These are phyloP conservation scores for Apantesis nais DNA, from an alignment of 2,888 invertebrate species.

Conservation along the genomic window DNA sequence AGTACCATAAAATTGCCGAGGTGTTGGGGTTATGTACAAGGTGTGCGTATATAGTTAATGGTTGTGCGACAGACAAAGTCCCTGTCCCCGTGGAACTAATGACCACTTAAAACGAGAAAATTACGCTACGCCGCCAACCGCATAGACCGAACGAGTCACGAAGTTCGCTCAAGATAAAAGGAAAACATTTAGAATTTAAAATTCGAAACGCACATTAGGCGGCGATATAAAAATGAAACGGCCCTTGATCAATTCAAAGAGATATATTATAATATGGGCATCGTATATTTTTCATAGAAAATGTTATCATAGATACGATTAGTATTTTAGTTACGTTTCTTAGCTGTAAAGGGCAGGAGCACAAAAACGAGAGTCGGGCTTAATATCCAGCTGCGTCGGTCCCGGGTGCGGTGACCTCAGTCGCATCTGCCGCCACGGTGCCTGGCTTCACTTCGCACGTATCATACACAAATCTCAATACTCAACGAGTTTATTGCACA, in stretches of 20 bases:
- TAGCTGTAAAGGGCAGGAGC: conserved; percentile 47
- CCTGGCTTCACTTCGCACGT: conserved; percentile 66
- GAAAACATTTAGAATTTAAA: conserved; percentile 52
- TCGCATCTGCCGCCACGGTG: conserved; percentile 71
- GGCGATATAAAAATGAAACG: conserved; percentile 40
- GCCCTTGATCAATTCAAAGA: conserved; percentile 23
- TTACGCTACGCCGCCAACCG: conserved; percentile 67
- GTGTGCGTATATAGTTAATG: conserved; percentile 75
- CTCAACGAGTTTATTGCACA: conserved; percentile 1
- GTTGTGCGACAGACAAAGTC: conserved; percentile 72
- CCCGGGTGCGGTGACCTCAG: conserved; percentile 76
- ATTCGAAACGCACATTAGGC: conserved; percentile 51
- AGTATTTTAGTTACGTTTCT: conserved; percentile 54
- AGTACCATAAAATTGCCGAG: conserved; percentile 48
- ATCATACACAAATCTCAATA: conserved; percentile 59
- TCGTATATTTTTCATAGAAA: conserved; percentile 40
- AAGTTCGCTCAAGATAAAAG: conserved; percentile 59
- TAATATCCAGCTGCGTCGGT: conserved; percentile 71
- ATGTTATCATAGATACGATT: conserved; percentile 44
- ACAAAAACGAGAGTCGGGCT: conserved; percentile 69
- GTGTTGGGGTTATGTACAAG: conserved; percentile 50
- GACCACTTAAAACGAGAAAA: conserved; percentile 81
- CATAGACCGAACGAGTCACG: conserved; percentile 76
- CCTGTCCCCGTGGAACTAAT: conserved; percentile 78
- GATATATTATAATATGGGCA: conserved; percentile 20